These are phyloP conservation scores for Tetragnatha montana DNA, from an alignment of 2,888 invertebrate genomes.

Conservation along the genomic window DNA sequence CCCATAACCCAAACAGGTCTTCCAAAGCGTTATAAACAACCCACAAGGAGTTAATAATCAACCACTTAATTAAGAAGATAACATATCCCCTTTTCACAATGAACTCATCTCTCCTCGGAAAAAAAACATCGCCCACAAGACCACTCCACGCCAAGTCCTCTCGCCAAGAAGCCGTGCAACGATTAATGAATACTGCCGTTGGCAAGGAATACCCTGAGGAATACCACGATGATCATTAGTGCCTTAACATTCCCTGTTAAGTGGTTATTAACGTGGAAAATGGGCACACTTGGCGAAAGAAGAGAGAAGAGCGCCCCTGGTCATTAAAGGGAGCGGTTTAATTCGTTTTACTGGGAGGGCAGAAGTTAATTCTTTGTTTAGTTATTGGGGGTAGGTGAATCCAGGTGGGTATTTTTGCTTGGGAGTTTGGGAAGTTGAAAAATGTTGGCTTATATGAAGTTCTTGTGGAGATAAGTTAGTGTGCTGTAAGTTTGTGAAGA, in stretches of 20 bases:
- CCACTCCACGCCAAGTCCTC: neutral
- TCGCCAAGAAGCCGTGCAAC: neutral
- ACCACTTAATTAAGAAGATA: too few relatives aligned
- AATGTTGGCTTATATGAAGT: too few relatives aligned
- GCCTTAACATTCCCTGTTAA: neutral
- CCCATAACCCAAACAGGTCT: too few relatives aligned
- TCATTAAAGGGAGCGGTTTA: neutral
- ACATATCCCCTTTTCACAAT: too few relatives aligned
- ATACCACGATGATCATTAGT: neutral
- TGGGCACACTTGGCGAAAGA: neutral
- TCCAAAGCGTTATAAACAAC: too few relatives aligned
- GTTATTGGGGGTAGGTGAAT: neutral
- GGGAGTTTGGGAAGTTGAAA: neutral
- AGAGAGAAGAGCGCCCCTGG: neutral
- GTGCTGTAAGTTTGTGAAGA: too few relatives aligned
- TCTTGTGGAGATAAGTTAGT: too few relatives aligned
- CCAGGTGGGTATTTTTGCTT: neutral
- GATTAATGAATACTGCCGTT: neutral
- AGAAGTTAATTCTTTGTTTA: neutral
- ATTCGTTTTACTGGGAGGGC: neutral
- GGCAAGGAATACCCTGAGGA: neutral
- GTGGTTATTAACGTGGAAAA: conserved; percentile 1
- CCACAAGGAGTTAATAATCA: too few relatives aligned
- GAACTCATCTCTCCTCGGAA: too few relatives aligned
- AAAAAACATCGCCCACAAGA: neutral